Base-by-base conservation (phyloP, 2,797 vertebrate genomes). In the Vultur gryphus region DNA sequence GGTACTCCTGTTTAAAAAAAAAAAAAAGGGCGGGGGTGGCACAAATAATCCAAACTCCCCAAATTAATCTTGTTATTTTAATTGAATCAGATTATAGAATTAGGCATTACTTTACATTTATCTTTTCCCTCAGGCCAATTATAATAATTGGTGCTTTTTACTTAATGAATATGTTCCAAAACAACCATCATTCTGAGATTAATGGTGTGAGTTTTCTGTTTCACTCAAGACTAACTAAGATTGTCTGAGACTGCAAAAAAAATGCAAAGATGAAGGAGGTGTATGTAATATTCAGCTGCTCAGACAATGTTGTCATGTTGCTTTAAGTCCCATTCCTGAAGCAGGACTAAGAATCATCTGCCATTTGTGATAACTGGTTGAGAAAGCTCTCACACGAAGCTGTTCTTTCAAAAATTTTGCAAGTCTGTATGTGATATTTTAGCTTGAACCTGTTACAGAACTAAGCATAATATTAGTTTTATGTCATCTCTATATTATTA, bases 81-180 rank as follows among this genome's bases (percentile, higher is more conserved):
- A 87, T 95, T 61, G 57, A 92, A 78, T 94, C 67, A 48, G 52
- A 66, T 93, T 82, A 69, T 89, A 78, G 77, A 95, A 92, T 73
- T 88, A 64, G 52, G 13, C 13, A 39, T 67, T 82, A 48, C 28
- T 77, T 82, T 26, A 58, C 8, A 18, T 65, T 35, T 66, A 10
- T 44, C 31, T 64, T 94, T 86, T 75, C 41, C 52, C 43, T 72
- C 26, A 46, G 78, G 61, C 67, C 75, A 95, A 66, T 95, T 96
- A 77, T 29, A 71, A 70, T 93, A 93, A 94, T 93, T 90, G 52
- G 35, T 93, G 78, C 83, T 97, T 94, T 97, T 92, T 93, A 72
- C n/a, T 89, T 95, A 93, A 94, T 95, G 80, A 96, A 57, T 89
- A 54, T 49, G 31, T 93, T 94, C 44, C 39, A 57, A 88, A 94